These are phyloP conservation scores for Anser cygnoides DNA, from an alignment of 2,113 vertebrate genomes.

Conservation along the genomic window DNA sequence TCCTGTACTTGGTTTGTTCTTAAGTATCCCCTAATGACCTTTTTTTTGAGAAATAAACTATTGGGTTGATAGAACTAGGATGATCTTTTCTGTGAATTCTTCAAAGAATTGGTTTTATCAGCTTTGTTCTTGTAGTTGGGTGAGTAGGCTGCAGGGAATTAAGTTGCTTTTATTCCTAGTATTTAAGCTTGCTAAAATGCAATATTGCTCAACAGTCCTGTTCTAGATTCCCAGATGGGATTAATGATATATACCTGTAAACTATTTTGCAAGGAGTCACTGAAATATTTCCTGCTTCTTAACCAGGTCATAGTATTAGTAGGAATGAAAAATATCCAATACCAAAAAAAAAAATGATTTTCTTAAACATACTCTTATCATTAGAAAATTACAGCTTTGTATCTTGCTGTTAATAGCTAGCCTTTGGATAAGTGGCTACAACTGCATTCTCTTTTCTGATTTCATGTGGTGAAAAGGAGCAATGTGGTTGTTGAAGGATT, in stretches of 20 bases:
- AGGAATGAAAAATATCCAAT: not conserved
- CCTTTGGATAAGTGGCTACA: not conserved
- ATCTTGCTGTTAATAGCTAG: not conserved
- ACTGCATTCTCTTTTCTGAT: not conserved
- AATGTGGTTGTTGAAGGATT: not conserved
- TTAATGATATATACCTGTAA: conserved; percentile 10
- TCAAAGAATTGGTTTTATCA: conserved; percentile 69
- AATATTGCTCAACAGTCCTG: conserved; percentile 55
- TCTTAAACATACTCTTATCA: not conserved
- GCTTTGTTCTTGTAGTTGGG: conserved; percentile 56
- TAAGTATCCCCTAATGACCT: not conserved
- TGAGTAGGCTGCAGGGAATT: not conserved
- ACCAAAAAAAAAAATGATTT: not conserved
- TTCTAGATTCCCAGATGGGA: conserved; percentile 19
- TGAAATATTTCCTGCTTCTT: conserved; percentile 74
- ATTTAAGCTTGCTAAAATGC: conserved; percentile 47
- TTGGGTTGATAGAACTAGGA: not conserved
- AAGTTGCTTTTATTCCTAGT: not conserved
- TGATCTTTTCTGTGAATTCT: not conserved
- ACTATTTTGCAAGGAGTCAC: not conserved
- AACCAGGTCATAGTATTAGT: conserved; percentile 6
- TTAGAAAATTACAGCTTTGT: not conserved
- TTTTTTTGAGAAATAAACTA: not conserved
- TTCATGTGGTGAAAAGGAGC: not conserved
- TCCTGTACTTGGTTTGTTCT: not conserved